phyloP scores from a whole-genome alignment of 23 tunicate genomes.

The Trididemnum clinides region DNA sequence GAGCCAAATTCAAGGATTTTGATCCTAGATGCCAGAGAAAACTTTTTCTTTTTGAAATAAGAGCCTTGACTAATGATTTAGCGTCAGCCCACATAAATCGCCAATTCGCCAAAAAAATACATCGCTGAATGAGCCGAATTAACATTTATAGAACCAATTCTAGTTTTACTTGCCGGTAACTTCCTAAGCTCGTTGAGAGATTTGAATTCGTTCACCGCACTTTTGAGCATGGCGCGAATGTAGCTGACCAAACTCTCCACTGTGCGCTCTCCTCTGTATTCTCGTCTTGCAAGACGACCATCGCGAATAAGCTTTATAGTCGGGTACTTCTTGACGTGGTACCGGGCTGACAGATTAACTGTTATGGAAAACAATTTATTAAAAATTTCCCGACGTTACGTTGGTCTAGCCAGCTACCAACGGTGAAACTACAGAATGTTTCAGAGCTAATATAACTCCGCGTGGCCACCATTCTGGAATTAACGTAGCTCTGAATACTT shows the following conservation, averaged over 20 bases:
- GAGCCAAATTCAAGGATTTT: too few relatives aligned
- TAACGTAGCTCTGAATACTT: too few relatives aligned
- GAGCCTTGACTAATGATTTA: too few relatives aligned
- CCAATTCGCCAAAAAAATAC: neutral
- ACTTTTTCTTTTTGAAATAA: too few relatives aligned
- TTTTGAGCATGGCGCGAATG: constrained; percentile 59
- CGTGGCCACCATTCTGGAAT: too few relatives aligned
- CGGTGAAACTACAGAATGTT: too few relatives aligned
- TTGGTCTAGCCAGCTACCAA: too few relatives aligned
- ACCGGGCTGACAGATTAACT: constrained; percentile 47
- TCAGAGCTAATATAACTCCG: too few relatives aligned
- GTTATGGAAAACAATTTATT: neutral
- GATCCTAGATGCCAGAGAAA: too few relatives aligned
- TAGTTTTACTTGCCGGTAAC: constrained; percentile 47
- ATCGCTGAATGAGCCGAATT: neutral
- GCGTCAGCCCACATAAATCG: too few relatives aligned
- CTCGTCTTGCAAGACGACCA: constrained; percentile 69
- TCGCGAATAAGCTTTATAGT: constrained; percentile 92
- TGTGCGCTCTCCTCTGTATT: constrained; percentile 82
- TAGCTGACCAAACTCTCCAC: constrained; percentile 48
- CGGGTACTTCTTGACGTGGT: constrained; percentile 86
- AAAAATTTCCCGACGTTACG: too few relatives aligned
- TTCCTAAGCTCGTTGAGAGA: constrained; percentile 62
- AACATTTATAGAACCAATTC: neutral
- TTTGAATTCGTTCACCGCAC: constrained; percentile 52